A percentile compares a stretch with the other conserved stretches of the same genome.
Conservation (phyloP, 2,113 vertebrate genomes). For the Istiophorus platypterus region DNA sequence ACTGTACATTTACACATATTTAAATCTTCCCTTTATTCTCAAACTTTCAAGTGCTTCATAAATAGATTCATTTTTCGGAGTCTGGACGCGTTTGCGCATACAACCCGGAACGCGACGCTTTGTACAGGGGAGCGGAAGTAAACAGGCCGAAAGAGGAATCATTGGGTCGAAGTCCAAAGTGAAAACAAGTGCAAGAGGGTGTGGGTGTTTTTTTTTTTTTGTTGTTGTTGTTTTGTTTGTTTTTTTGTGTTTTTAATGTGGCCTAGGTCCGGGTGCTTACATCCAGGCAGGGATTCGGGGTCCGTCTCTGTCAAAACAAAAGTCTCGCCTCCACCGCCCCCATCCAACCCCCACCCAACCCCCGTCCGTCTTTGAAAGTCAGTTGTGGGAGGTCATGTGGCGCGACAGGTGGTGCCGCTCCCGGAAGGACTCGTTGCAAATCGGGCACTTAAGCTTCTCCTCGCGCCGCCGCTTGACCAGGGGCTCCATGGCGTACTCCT, state of each 20-base stretch:
- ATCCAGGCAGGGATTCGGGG: slow-evolving; percentile 43
- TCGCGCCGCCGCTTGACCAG: slow-evolving; percentile 94
- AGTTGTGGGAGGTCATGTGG: slow-evolving; percentile 99
- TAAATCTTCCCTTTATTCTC: slow-evolving; percentile 88
- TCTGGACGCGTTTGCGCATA: slow-evolving; percentile 95
- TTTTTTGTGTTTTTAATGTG: slow-evolving; percentile 34
- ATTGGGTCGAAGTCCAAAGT: slow-evolving; percentile 86
- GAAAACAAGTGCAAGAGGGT: slow-evolving; percentile 90
- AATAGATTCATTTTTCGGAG: slow-evolving; percentile 91
- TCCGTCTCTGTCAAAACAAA: slow-evolving; percentile 12
- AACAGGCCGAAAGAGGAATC: slow-evolving; percentile 48
- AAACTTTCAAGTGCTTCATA: slow-evolving; percentile 95
- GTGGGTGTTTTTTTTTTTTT: too few relatives aligned
- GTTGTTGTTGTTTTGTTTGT: too few relatives aligned
- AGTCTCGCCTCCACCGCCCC: too few relatives aligned
- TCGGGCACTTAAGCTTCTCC: slow-evolving; percentile 98
- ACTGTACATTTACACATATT: slow-evolving; percentile 95
- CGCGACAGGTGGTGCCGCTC: slow-evolving; percentile 97
- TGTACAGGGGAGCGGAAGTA: slow-evolving; percentile 59
- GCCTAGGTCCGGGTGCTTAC: slow-evolving; percentile 21
- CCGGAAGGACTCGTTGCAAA: slow-evolving; percentile 97
- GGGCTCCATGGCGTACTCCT: slow-evolving; percentile 95
- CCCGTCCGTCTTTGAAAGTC: slow-evolving; percentile 55
- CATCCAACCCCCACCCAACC: too few relatives aligned
- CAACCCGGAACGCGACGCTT: slow-evolving; percentile 92